Percentiles rank a stretch among this genome's conserved stretches.
These are phyloP conservation scores for Mohoua ochrocephala DNA, from an alignment of 2,113 vertebrate genomes.

Conservation along the genomic window DNA sequence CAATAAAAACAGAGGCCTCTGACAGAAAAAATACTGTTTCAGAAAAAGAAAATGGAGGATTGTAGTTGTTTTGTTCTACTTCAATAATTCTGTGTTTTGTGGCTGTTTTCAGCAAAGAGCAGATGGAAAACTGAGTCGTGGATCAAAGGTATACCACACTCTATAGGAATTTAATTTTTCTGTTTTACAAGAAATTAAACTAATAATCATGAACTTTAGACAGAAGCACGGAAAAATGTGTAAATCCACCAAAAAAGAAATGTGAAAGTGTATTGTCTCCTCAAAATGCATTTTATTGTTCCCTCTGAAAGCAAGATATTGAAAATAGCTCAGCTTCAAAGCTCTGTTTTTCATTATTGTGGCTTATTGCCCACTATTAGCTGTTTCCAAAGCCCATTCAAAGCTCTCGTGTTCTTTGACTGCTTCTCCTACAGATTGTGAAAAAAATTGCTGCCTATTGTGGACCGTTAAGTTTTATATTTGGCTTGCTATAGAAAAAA, in stretches of 20 bases:
- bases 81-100: neutral
- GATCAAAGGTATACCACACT: neutral
- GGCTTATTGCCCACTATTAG: neutral
- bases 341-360: constrained; percentile 48
- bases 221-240: neutral
- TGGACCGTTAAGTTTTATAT: constrained; percentile 4
- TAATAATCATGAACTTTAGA: neutral
- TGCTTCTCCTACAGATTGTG: constrained; percentile 19
- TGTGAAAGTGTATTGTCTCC: neutral
- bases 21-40: neutral
- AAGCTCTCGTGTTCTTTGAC: neutral
- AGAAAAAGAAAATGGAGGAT: neutral
- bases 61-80: neutral
- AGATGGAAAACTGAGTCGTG: neutral
- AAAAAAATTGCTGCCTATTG: neutral
- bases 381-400: neutral
- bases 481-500: neutral
- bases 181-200: neutral
- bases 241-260: neutral
- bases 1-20: neutral
- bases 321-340: neutral
- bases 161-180: neutral
- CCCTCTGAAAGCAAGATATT: constrained; percentile 3
- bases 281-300: neutral
- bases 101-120: neutral